These are phyloP conservation scores for Galleria mellonella DNA, from an alignment of 1,140 invertebrate genomes.

Conservation along the genomic window DNA sequence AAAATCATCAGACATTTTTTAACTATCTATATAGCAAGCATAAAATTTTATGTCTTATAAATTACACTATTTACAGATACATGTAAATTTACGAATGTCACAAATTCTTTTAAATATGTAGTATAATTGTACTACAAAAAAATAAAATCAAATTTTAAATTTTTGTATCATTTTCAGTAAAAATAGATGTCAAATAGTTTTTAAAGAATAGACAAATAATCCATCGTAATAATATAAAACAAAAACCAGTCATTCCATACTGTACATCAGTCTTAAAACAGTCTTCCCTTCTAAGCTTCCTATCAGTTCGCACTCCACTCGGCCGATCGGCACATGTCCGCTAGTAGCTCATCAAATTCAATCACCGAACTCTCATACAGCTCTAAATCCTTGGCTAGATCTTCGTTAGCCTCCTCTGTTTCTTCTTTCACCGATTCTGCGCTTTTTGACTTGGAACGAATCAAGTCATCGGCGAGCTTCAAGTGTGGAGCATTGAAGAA, in stretches of 20 bases:
- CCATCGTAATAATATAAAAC: neutral
- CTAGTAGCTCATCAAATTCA: conserved; percentile 62
- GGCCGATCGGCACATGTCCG: conserved; percentile 57
- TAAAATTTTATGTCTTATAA: no score
- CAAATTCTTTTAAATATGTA: no score
- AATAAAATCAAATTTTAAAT: no score
- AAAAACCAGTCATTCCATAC: conserved; percentile 1
- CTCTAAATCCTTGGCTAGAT: conserved; percentile 53
- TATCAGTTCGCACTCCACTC: conserved; percentile 56
- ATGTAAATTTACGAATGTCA: no score
- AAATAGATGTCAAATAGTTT: no score
- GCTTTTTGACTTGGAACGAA: conserved; percentile 16
- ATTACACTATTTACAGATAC: no score
- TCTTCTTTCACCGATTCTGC: conserved; percentile 31
- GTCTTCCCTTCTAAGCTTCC: neutral
- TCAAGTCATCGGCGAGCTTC: conserved; percentile 39
- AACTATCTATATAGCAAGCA: no score
- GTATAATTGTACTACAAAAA: no score
- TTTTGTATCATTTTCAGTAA: no score
- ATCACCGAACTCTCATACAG: conserved; percentile 53
- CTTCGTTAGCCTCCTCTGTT: conserved; percentile 30
- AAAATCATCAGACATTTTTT: no score
- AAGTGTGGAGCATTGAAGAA: conserved; percentile 66
- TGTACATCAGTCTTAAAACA: conserved; percentile 12
- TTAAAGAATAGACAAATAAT: no score